These are phyloP conservation scores for Anthonomus grandis DNA, from an alignment of 1,140 invertebrate species.

Conservation along the genomic window DNA sequence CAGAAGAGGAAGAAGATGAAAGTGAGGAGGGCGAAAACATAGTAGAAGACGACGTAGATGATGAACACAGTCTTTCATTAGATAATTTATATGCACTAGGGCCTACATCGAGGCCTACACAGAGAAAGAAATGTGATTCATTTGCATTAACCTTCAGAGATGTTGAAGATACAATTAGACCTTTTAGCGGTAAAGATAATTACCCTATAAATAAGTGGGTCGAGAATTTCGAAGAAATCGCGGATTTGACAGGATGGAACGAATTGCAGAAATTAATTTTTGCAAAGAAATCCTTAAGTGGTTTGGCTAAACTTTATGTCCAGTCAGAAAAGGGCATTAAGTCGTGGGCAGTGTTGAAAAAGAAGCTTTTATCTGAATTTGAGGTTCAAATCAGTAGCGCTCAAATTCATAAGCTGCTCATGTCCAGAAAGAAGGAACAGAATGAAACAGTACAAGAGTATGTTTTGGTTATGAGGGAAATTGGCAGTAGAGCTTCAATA, in stretches of 20 bases:
- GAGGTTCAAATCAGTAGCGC: constrained; percentile 14
- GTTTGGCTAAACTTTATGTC: too few species aligned
- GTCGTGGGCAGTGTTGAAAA: constrained; percentile 38
- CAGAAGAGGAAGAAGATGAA: too few species aligned
- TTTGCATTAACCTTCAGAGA: constrained; percentile 22
- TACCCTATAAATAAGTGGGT: constrained; percentile 38
- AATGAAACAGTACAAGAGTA: constrained; percentile 43
- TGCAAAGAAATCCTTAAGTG: too few species aligned
- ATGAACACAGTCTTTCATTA: too few species aligned
- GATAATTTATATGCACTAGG: too few species aligned
- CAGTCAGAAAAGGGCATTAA: too few species aligned
- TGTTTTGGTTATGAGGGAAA: constrained; percentile 40
- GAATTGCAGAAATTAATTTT: constrained; percentile 1
- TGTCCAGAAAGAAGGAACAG: constrained; percentile 27
- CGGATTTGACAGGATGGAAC: constrained; percentile 31
- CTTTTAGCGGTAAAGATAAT: constrained; percentile 29
- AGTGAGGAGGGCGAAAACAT: too few species aligned
- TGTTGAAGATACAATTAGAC: constrained; percentile 29
- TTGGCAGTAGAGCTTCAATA: constrained; percentile 33
- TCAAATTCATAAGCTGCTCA: constrained; percentile 32
- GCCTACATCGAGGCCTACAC: too few species aligned
- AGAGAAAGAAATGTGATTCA: too few species aligned
- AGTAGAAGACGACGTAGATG: too few species aligned
- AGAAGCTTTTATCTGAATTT: constrained; percentile 29
- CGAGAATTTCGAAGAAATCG: constrained; percentile 39